phyloP scores from a whole-genome alignment of 2,888 invertebrate genomes.

The Drosophila neonasuta region DNA sequence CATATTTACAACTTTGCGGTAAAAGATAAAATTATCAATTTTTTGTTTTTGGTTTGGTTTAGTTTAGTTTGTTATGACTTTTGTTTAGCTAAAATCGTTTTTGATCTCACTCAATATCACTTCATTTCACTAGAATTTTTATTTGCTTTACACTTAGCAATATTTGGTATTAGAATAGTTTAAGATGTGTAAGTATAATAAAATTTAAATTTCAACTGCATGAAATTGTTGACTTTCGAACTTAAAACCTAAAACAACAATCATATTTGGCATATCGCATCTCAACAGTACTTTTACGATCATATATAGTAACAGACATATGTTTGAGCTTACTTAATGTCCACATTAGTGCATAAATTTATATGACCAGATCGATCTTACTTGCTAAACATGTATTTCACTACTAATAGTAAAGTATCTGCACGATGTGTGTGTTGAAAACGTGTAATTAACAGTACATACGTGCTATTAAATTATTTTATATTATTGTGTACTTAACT shows the following conservation, averaged over 20 bases:
- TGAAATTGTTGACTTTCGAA: slow-evolving; percentile 53
- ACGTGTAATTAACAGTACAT: slow-evolving; percentile 71
- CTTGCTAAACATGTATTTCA: slow-evolving; percentile 56
- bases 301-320: slow-evolving; percentile 29
- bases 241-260: slow-evolving; percentile 77
- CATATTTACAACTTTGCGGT: slow-evolving; percentile 53
- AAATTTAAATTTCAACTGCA: slow-evolving; percentile 61
- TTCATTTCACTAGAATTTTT: slow-evolving; percentile 78
- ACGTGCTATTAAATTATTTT: slow-evolving; percentile 55
- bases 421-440: slow-evolving; percentile 70
- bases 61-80: slow-evolving; percentile 23
- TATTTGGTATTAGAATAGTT: slow-evolving; percentile 56
- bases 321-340: slow-evolving; percentile 27
- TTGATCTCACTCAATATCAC: slow-evolving; percentile 82
- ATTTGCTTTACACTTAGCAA: slow-evolving; percentile 48
- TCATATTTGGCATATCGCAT: slow-evolving; percentile 59
- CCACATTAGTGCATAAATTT: slow-evolving; percentile 31
- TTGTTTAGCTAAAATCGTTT: slow-evolving; percentile 79
- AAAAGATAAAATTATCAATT: slow-evolving; percentile 62
- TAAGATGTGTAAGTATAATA: slow-evolving; percentile 64
- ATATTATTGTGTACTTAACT: slow-evolving; percentile 34
- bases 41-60: slow-evolving; percentile 23
- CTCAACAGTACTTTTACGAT: slow-evolving; percentile 8
- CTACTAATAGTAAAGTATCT: slow-evolving; percentile 66
- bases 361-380: slow-evolving; percentile 54